Conservation (phyloP, 2,113 vertebrate genomes). For the Lipophrys pholis region DNA sequence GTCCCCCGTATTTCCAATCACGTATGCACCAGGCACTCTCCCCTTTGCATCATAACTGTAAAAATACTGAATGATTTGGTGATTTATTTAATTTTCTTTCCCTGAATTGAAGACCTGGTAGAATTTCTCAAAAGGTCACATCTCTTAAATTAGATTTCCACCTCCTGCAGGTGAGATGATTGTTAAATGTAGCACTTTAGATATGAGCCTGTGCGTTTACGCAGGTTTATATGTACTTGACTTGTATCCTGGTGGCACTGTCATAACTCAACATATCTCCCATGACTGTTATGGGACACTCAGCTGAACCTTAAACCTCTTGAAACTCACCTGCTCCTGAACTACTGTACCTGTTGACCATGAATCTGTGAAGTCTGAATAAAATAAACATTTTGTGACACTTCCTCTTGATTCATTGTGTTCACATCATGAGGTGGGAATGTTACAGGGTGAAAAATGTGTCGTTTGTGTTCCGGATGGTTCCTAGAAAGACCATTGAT, state of each 20-base stretch:
- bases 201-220: conserved; percentile 45
- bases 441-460: no score
- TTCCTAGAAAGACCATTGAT: no score
- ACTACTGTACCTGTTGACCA: conserved; percentile 72
- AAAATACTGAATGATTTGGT: conserved; percentile 13
- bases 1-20: conserved; percentile 20
- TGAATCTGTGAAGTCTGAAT: conserved; percentile 78
- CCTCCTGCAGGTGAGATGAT: background rate
- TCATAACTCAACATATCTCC: conserved; percentile 65
- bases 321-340: conserved; percentile 68
- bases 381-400: conserved; percentile 60
- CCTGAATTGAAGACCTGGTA: conserved; percentile 22
- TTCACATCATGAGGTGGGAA: background rate
- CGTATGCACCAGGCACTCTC: conserved; percentile 47
- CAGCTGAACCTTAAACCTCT: conserved; percentile 56
- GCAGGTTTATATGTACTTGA: conserved; percentile 33
- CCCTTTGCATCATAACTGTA: background rate
- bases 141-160: conserved; percentile 12
- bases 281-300: conserved; percentile 61
- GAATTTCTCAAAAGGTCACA: conserved; percentile 5
- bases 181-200: conserved; percentile 75
- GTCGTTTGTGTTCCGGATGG: no score
- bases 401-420: background rate
- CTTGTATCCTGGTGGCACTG: conserved; percentile 33
- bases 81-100: conserved; percentile 8